These are phyloP conservation scores for Pterocles orientalis DNA, from an alignment of 2,113 vertebrate genomes.

Conservation along the genomic window DNA sequence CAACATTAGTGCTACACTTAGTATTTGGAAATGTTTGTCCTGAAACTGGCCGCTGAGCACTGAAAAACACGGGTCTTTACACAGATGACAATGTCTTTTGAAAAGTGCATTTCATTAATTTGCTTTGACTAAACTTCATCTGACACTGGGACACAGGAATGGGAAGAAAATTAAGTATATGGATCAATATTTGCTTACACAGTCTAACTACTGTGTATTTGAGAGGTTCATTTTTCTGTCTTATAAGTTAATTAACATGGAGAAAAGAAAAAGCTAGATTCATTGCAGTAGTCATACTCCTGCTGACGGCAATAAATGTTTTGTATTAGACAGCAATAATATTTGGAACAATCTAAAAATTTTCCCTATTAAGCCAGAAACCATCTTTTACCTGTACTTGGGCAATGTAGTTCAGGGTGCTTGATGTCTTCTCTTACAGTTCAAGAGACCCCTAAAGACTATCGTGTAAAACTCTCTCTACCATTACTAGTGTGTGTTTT, in stretches of 20 bases:
- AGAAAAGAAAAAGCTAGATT: neutral
- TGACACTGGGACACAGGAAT: neutral
- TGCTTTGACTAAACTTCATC: neutral
- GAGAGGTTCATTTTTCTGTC: neutral
- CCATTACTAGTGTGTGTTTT: neutral
- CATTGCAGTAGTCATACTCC: neutral
- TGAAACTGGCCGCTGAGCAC: neutral
- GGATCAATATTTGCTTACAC: neutral
- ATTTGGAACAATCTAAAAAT: neutral
- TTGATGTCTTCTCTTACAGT: neutral
- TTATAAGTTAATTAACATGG: neutral
- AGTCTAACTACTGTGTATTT: neutral
- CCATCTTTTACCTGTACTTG: neutral
- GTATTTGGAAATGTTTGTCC: neutral
- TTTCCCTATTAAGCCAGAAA: neutral
- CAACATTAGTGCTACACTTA: neutral
- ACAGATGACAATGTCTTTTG: neutral
- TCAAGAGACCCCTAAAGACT: neutral
- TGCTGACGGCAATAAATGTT: neutral
- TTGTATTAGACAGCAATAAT: neutral
- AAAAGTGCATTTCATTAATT: neutral
- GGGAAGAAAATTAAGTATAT: neutral
- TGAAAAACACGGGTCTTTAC: neutral
- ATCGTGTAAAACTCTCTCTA: neutral
- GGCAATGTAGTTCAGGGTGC: neutral